Evolutionary conservation across 2,113 vertebrate species (phyloP), one percentile per base, ranked within the genome.

Genomic region (Microcebus griseorufus): DNA sequence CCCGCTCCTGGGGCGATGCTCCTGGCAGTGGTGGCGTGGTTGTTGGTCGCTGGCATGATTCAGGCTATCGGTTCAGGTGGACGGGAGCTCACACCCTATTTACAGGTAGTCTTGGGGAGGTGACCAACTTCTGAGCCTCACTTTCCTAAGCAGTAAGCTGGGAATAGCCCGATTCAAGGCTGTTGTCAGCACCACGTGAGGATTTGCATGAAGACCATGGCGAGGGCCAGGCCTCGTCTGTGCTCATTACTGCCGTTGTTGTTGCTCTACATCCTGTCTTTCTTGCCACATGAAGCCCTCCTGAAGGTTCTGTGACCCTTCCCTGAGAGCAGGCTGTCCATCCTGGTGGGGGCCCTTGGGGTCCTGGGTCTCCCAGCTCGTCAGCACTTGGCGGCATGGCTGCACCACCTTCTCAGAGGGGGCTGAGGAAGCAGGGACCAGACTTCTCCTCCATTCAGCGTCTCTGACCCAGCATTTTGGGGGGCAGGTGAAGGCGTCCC

Each of bases 401-500:
- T 32, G 32, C 0, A 0, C 22, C 79, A 69, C 80, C 69, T 51
- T 10, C n/a, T 37, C 39, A 8, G 3, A 32, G 5, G 13, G 7
- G 22, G 11, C 22, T 37, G 34, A 37, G 58, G 17, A 78, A 20
- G 17, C 3, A 0, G 39, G 25, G 3, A 14, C 82, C 6, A 0
- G 62, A 64, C 62, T 67, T 32, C 5, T 10, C 45, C 13, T 5
- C 23, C 13, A 4, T 0, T 0, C 9, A 32, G 32, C 25, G 0
- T 67, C 58, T 84, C 89, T 98, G 88, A 96, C 73, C 62, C 23
- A 0, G 1, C 1, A 12, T 51, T 6, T 95, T 97, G 96, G 29
- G 79, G 98, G 95, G 37, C 98, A 99, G 99, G 99, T 95, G 99
- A 99, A 97, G 99, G 99, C 78, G 98, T 99, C 16, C 98, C 99